These are phyloP conservation scores for Drosophila anomalata DNA, from an alignment of 2,888 invertebrate species.

Conservation along the genomic window DNA sequence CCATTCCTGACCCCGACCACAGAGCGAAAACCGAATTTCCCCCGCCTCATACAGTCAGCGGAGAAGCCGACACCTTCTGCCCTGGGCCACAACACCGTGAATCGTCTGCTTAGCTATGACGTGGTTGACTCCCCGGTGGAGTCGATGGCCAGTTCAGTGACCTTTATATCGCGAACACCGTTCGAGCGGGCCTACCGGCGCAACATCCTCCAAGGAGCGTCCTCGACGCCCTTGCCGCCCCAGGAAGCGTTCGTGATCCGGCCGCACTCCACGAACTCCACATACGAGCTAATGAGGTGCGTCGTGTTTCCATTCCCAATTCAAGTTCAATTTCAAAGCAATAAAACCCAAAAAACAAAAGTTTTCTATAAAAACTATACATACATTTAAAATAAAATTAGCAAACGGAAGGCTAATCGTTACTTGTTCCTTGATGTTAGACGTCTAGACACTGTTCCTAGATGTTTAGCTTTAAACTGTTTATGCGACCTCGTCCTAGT, in stretches of 20 bases:
- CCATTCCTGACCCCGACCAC: conserved; percentile 83
- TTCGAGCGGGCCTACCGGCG: conserved; percentile 83
- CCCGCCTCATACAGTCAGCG: conserved; percentile 73
- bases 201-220: conserved; percentile 75
- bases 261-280: conserved; percentile 81
- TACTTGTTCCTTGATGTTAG: neutral
- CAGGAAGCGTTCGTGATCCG: conserved; percentile 63
- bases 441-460: conserved; percentile 19
- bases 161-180: conserved; percentile 83
- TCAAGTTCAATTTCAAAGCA: conserved; percentile 1
- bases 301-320: conserved; percentile 66
- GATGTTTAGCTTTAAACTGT: conserved; percentile 28
- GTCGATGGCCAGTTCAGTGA: conserved; percentile 62
- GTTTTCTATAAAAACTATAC: conserved; percentile 23
- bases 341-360: conserved; percentile 1
- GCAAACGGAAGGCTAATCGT: conserved; percentile 13
- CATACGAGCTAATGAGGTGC: conserved; percentile 82
- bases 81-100: conserved; percentile 51
- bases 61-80: conserved; percentile 58
- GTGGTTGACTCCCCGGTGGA: conserved; percentile 70
- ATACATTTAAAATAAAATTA: conserved; percentile 10
- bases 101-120: conserved; percentile 70
- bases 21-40: conserved; percentile 77
- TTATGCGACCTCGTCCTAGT: conserved; percentile 39
- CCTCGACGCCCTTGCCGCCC: conserved; percentile 74